Evolutionary conservation across 2,797 vertebrate genomes (phyloP).

Genomic region (Bovichtus diacanthus): DNA sequence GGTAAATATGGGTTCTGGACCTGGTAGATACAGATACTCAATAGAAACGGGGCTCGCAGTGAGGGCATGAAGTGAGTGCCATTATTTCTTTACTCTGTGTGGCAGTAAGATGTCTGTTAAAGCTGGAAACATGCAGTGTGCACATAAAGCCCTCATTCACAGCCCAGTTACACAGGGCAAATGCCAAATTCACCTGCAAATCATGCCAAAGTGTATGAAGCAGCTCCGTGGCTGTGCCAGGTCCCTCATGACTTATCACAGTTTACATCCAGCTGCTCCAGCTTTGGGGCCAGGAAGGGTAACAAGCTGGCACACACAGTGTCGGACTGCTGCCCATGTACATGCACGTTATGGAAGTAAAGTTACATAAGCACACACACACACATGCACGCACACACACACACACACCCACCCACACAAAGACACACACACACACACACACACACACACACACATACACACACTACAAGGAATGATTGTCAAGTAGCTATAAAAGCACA

Average conservation of each 20-base stretch:
- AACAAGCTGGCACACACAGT: constrained; percentile 20
- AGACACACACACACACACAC: too few relatives aligned
- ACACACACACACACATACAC: background rate
- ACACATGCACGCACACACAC: background rate
- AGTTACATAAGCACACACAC: constrained; percentile 8
- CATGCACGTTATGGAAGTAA: background rate
- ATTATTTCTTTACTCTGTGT: background rate
- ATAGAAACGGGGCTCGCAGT: background rate
- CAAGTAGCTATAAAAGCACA: too few relatives aligned
- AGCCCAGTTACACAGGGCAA: background rate
- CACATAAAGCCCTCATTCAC: constrained; percentile 11
- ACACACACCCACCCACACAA: too few relatives aligned
- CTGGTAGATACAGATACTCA: too few relatives aligned
- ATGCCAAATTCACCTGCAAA: constrained; percentile 8
- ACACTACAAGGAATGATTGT: too few relatives aligned
- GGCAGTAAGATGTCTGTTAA: background rate
- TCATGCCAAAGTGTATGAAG: constrained; percentile 2
- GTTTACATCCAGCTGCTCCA: constrained; percentile 8
- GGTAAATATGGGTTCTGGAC: too few relatives aligned
- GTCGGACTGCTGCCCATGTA: background rate
- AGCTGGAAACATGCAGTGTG: background rate
- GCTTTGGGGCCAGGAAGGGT: constrained; percentile 19
- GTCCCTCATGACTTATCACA: constrained; percentile 9
- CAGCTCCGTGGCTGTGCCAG: constrained; percentile 1
- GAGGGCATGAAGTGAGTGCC: background rate